A percentile compares a stretch with the other conserved stretches of the same genome.
These are phyloP conservation scores for Sorex araneus DNA, from an alignment of 2,113 vertebrate genomes.

Conservation along the genomic window DNA sequence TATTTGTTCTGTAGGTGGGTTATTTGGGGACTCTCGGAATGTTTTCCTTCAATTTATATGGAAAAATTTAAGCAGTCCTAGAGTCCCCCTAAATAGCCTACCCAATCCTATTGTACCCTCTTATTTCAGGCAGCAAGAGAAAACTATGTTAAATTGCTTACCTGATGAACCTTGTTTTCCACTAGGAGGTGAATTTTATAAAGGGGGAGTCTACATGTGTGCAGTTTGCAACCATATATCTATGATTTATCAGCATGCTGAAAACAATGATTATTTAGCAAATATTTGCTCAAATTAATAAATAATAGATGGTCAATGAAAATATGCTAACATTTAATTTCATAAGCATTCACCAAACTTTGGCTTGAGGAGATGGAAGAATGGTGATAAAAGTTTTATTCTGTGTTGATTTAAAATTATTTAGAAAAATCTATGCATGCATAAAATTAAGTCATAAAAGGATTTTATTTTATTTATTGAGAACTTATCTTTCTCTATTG, in stretches of 20 bases:
- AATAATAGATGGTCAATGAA: not conserved
- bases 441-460: not conserved
- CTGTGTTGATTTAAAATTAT: conserved; percentile 24
- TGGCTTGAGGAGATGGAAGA: not conserved
- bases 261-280: not conserved
- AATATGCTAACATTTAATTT: not conserved
- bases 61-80: not conserved
- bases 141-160: not conserved
- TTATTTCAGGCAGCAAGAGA: not conserved
- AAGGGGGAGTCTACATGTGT: not conserved
- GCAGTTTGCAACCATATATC: not conserved
- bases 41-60: not conserved
- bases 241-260: not conserved
- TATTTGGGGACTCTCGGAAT: not conserved
- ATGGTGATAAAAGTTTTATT: too few relatives aligned
- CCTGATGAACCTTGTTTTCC: not conserved
- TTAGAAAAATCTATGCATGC: conserved; percentile 7
- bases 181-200: not conserved
- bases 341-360: not conserved
- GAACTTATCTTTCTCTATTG: not conserved
- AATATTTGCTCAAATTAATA: not conserved
- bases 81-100: not conserved
- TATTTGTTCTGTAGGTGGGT: not conserved
- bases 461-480: not conserved
- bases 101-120: not conserved